Evolutionary conservation across 1,140 invertebrate genomes (phyloP).

Genomic region (Apis florea): DNA sequence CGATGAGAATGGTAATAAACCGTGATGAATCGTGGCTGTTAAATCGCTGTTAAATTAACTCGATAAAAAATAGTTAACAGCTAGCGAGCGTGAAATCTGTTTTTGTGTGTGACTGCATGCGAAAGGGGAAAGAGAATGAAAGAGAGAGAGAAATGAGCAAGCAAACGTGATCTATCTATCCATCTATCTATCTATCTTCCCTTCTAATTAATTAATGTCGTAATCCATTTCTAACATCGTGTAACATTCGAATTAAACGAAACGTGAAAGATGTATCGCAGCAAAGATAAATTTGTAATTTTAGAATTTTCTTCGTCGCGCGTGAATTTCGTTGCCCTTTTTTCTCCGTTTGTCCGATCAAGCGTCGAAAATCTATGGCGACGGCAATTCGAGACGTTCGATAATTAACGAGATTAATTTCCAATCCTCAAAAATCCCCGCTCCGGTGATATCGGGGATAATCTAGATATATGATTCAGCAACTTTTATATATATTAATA

Average conservation of each 20-base stretch:
- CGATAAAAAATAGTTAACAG: conserved; percentile 7
- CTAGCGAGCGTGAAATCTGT: background rate
- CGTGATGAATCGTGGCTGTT: background rate
- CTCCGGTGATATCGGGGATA: background rate
- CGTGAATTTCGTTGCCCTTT: background rate
- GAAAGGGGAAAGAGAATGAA: background rate
- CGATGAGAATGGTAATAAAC: background rate
- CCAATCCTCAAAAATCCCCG: background rate
- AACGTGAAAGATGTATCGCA: background rate
- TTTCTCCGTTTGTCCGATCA: background rate
- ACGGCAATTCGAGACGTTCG: conserved; percentile 36
- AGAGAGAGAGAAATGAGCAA: background rate
- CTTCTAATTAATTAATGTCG: conserved; percentile 5
- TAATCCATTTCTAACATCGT: conserved; percentile 12
- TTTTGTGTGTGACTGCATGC: background rate
- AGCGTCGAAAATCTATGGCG: conserved; percentile 16
- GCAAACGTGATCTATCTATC: background rate
- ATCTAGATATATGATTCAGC: background rate
- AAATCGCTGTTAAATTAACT: background rate
- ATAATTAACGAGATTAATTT: conserved; percentile 29
- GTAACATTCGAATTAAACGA: conserved; percentile 6
- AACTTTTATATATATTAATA: background rate
- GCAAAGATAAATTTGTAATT: too few relatives aligned
- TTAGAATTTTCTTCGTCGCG: background rate
- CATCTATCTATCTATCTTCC: background rate